Conservation (phyloP, 2,888 invertebrate genomes). For the Omphaloscelis lunosa region DNA sequence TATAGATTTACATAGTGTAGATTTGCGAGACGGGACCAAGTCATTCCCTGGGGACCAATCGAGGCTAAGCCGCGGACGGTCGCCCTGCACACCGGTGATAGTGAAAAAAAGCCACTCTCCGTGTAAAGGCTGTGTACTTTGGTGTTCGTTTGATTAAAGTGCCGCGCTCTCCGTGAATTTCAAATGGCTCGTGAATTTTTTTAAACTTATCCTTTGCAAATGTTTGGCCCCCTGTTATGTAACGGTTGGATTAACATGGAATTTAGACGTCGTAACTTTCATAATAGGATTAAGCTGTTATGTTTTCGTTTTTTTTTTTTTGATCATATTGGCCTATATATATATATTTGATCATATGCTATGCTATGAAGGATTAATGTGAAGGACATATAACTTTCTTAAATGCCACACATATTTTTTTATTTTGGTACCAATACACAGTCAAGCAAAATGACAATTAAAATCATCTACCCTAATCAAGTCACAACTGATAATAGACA, state of each 20-base stretch:
- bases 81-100: constrained; percentile 66
- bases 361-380: not conserved
- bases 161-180: constrained; percentile 56
- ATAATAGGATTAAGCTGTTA: constrained; percentile 14
- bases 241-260: constrained; percentile 25
- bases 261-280: constrained; percentile 1
- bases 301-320: not conserved
- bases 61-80: constrained; percentile 56
- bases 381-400: too few relatives aligned
- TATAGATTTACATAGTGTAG: constrained; percentile 62
- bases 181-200: constrained; percentile 61
- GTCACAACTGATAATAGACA: not conserved
- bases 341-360: too few relatives aligned
- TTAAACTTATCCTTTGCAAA: constrained; percentile 56
- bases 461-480: not conserved
- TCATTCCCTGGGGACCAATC: constrained; percentile 61
- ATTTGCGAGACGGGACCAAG: constrained; percentile 58
- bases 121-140: constrained; percentile 62
- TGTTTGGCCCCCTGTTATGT: constrained; percentile 50
- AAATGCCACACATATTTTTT: not conserved
- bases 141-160: constrained; percentile 65
- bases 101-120: constrained; percentile 61
- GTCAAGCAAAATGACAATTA: not conserved
- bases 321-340: not conserved
- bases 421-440: not conserved